Base-by-base conservation (phyloP, 1,140 invertebrate species). In the Drosophila elegans region DNA sequence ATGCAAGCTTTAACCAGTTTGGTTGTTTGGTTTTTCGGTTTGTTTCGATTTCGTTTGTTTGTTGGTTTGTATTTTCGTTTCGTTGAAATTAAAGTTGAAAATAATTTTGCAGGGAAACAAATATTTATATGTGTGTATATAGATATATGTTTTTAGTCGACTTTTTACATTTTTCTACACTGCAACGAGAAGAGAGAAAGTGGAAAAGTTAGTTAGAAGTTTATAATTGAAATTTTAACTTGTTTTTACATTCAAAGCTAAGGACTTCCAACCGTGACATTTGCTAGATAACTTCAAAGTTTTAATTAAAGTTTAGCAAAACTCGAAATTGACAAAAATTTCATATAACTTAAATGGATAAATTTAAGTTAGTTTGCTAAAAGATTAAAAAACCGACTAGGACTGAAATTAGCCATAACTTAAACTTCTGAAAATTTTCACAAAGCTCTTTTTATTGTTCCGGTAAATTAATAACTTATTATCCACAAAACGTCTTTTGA, bases 151-250 rank as follows among this genome's bases (percentile, higher is more conserved):
- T 75, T 84, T 80, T 84, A 88, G 86, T 90, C 86, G 85, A 90
- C 82, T 90, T 85, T 91, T 91, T 91, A 91, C 89, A 91, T 91
- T 77, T 88, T 91, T 91, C 89, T 91, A 91, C 89, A 91, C 89
- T 91, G 89, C 13, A 91, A 89, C 54, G 74, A 74, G 6, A 89
- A 64, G 53, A 78, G n/a, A 46, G 39, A 48, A 66, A 25, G 21
- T 13, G 11, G 0, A 0, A 46, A 60, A 16, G 6, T 80, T 48
- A 69, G 36, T 71, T 25, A n/a, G 0, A 29, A 16, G 10, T 9
- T 16, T 29, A n/a, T 4, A 44, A 12, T 12, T 32, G 27, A 1
- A 42, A 10, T n/a, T n/a, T 25, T 7, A 5, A 11, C n/a, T 36
- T 42, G 2, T 11, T 12, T 51, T 9, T 21, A 12, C 25, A 21